Evolutionary conservation across 2,797 vertebrate species (phyloP).

Genomic region (Knipowitschia caucasica): DNA sequence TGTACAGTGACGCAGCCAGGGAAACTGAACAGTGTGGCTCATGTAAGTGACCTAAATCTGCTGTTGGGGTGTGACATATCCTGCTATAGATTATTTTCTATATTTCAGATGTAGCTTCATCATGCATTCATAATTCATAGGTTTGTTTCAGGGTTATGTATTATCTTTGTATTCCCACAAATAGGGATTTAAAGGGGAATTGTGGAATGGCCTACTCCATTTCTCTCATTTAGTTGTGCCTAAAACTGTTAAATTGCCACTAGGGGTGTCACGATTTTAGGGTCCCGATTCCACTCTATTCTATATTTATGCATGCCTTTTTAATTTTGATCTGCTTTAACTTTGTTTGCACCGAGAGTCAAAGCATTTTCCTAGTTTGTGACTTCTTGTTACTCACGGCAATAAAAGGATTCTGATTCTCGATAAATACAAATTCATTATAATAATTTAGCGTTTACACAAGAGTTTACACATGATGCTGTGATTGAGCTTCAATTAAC

Average conservation of each 20-base stretch:
- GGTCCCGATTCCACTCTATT: too few species aligned
- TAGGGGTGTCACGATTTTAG: too few species aligned
- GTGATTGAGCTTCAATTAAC: too few species aligned
- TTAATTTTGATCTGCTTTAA: too few species aligned
- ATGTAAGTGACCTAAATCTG: conserved; percentile 1
- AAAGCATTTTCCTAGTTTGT: too few species aligned
- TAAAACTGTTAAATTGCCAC: neutral
- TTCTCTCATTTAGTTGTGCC: neutral
- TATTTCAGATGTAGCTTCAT: conserved; percentile 17
- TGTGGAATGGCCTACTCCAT: conserved; percentile 15
- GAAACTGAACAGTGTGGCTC: conserved; percentile 12
- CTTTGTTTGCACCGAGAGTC: too few species aligned
- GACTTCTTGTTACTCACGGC: too few species aligned
- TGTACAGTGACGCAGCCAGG: neutral
- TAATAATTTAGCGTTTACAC: too few species aligned
- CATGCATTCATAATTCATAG: conserved; percentile 1
- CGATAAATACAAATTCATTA: too few species aligned
- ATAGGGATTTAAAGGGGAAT: conserved; percentile 9
- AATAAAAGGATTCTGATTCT: too few species aligned
- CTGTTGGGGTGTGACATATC: neutral
- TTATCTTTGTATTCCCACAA: conserved; percentile 12
- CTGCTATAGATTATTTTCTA: neutral
- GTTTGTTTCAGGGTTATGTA: neutral
- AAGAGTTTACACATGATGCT: too few species aligned
- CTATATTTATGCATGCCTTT: too few species aligned